A percentile compares a stretch with the other conserved stretches of the same genome.
These are phyloP conservation scores for Odontothrips loti DNA, from an alignment of 2,888 invertebrate species.

Conservation along the genomic window DNA sequence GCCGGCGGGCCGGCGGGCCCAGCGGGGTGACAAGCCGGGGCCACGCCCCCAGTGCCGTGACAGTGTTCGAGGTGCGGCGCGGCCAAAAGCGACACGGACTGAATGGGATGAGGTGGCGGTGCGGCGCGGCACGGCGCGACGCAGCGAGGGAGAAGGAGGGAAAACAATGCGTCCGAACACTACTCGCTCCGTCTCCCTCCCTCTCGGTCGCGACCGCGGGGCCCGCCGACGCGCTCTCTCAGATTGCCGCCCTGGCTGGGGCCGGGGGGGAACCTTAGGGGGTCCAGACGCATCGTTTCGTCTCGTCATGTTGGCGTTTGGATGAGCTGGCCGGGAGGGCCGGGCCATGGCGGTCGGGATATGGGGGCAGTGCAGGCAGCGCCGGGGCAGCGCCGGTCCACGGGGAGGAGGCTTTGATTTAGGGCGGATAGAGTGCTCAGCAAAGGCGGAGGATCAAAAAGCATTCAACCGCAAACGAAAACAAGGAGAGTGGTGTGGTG, in stretches of 20 bases:
- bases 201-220: no score
- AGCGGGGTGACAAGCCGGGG: background rate
- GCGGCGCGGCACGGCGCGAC: no score
- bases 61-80: background rate
- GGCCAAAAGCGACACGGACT: background rate
- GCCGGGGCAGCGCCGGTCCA: background rate
- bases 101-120: background rate
- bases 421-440: conserved; percentile 8
- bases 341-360: no score
- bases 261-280: background rate
- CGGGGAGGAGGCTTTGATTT: background rate
- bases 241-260: no score
- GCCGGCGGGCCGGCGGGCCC: no score
- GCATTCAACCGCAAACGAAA: conserved; percentile 12
- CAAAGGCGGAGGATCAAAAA: conserved; percentile 11
- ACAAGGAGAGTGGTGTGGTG: conserved; percentile 5
- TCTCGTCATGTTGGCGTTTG: background rate
- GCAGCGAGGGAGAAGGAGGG: background rate
- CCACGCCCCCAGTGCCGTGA: background rate
- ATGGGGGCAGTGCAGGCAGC: no score
- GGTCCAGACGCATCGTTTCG: background rate
- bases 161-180: background rate
- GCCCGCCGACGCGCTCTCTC: no score
- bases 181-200: no score
- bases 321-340: background rate